A percentile compares a stretch with the other conserved stretches of the same genome.
phyloP scores from a whole-genome alignment of 2,888 invertebrate species.

The Dugesia japonica region DNA sequence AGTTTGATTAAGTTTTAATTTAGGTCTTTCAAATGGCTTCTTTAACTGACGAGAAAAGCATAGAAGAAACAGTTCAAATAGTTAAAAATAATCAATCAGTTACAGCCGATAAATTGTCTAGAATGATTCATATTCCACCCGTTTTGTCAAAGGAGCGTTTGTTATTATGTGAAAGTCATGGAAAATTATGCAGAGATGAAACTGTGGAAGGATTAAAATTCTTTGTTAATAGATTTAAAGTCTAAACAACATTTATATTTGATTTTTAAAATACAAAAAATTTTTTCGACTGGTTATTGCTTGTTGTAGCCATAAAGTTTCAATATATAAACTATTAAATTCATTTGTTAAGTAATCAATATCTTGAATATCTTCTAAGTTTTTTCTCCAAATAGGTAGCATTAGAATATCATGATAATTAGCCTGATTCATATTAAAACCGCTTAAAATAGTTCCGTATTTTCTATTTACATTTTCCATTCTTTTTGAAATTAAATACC shows the following conservation, averaged over 20 bases:
- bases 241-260: not conserved
- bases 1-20: too few species aligned
- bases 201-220: slow-evolving; percentile 81
- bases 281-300: not conserved
- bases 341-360: not conserved
- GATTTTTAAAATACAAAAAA: slow-evolving; percentile 12
- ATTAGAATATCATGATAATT: not conserved
- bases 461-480: not conserved
- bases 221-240: slow-evolving; percentile 63
- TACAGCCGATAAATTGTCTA: slow-evolving; percentile 72
- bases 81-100: slow-evolving; percentile 55
- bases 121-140: slow-evolving; percentile 65
- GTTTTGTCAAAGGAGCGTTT: slow-evolving; percentile 75
- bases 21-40: slow-evolving; percentile 59
- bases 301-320: not conserved
- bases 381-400: not conserved
- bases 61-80: slow-evolving; percentile 44
- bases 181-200: slow-evolving; percentile 78
- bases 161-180: slow-evolving; percentile 67
- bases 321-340: not conserved
- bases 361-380: not conserved
- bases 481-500: not conserved
- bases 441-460: not conserved
- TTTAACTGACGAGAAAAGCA: slow-evolving; percentile 49
- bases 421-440: not conserved